Evolutionary conservation across 2,888 invertebrate species (phyloP).

Genomic region (Platycnemis pennipes): DNA sequence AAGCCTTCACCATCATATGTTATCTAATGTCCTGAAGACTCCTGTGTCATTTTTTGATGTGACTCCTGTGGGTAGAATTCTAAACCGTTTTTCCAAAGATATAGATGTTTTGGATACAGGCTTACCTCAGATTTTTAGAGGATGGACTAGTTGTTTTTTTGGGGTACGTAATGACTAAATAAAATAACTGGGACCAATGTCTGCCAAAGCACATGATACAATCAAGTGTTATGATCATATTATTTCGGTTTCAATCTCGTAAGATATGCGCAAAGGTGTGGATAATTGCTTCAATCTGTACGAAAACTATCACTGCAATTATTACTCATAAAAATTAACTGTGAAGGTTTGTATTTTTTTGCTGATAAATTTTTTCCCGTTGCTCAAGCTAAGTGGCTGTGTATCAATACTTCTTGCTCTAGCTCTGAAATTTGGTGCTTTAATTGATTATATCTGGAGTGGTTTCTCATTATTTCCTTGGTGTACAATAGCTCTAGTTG

Average conservation of each 20-base stretch:
- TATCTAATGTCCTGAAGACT: slow-evolving; percentile 82
- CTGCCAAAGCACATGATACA: slow-evolving; percentile 57
- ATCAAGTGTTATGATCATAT: neutral
- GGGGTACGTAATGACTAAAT: slow-evolving; percentile 64
- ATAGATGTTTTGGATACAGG: slow-evolving; percentile 84
- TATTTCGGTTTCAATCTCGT: neutral
- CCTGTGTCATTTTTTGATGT: slow-evolving; percentile 87
- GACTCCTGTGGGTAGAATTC: slow-evolving; percentile 85
- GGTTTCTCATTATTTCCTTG: neutral
- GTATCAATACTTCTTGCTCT: neutral
- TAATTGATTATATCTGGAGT: neutral
- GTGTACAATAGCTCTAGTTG: neutral
- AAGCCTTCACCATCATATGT: slow-evolving; percentile 82
- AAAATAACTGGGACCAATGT: slow-evolving; percentile 61
- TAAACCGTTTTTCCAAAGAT: slow-evolving; percentile 86
- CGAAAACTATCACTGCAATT: too few relatives aligned
- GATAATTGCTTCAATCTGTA: too few relatives aligned
- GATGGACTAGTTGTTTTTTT: slow-evolving; percentile 73
- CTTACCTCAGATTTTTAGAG: slow-evolving; percentile 80
- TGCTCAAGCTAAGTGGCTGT: neutral
- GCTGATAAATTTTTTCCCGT: neutral
- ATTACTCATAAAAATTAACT: too few relatives aligned
- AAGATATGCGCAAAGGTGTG: neutral
- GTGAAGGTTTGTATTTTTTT: neutral
- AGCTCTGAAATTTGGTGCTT: neutral